Evolutionary conservation across 2,888 invertebrate species (phyloP).

Genomic region (Hipparchia sbordonii): DNA sequence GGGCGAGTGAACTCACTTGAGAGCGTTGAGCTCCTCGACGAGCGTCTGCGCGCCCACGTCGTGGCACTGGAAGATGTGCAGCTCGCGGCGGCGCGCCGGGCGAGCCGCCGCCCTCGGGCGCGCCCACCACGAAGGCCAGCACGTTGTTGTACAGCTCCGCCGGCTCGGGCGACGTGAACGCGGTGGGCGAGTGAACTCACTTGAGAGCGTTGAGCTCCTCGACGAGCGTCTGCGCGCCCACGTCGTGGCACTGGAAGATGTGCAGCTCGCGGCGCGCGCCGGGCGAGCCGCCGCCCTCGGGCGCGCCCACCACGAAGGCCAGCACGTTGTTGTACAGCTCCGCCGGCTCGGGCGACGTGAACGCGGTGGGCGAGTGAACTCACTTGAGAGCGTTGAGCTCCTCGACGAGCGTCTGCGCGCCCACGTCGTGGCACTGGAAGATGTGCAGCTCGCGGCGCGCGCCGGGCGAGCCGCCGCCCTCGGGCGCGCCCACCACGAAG

Average conservation of each 20-base stretch:
- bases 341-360: constrained; percentile 96
- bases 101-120: too few relatives aligned
- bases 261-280: constrained; percentile 94
- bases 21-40: too few relatives aligned
- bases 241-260: constrained; percentile 94
- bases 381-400: constrained; percentile 88
- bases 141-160: too few relatives aligned
- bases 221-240: constrained; percentile 90
- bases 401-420: constrained; percentile 90
- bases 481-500: constrained; percentile 92
- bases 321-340: constrained; percentile 99
- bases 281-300: constrained; percentile 48
- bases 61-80: too few relatives aligned
- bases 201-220: constrained; percentile 88
- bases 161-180: constrained; percentile 71
- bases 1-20: too few relatives aligned
- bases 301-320: constrained; percentile 95
- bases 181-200: constrained; percentile 61
- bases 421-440: constrained; percentile 91
- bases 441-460: constrained; percentile 97
- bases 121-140: too few relatives aligned
- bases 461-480: constrained; percentile 43
- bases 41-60: too few relatives aligned
- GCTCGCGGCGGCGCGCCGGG: too few relatives aligned
- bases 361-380: constrained; percentile 61